Evolutionary conservation across 2,113 vertebrate species (phyloP).

Genomic region (Alligator sinensis): DNA sequence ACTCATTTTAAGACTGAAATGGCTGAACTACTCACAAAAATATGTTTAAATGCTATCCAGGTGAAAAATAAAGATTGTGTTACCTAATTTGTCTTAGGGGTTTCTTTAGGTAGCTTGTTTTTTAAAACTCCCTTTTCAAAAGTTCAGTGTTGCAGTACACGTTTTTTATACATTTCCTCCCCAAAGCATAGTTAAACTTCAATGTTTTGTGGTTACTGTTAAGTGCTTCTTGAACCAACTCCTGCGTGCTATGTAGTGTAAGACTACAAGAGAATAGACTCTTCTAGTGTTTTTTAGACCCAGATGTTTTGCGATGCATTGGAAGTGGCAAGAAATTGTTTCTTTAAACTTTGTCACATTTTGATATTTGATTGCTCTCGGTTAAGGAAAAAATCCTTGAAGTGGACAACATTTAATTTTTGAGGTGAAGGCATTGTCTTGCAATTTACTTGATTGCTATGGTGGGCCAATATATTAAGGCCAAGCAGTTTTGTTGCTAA

Average conservation of each 20-base stretch:
- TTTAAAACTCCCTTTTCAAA: neutral
- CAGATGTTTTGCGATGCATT: constrained; percentile 2
- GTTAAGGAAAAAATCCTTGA: constrained; percentile 57
- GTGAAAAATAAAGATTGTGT: neutral
- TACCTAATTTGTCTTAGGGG: neutral
- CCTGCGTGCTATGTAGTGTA: neutral
- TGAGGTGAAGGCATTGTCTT: constrained; percentile 67
- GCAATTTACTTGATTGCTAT: constrained; percentile 75
- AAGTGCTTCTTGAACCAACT: constrained; percentile 24
- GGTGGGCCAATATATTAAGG: constrained; percentile 77
- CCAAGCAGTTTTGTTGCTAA: constrained; percentile 81
- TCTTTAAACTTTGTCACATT: constrained; percentile 49
- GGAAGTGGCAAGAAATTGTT: constrained; percentile 19
- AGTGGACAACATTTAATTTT: constrained; percentile 76
- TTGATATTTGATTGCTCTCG: constrained; percentile 30
- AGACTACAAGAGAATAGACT: neutral
- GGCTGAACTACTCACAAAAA: neutral
- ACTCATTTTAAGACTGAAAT: neutral
- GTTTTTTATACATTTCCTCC: neutral
- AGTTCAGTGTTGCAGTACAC: constrained; percentile 18
- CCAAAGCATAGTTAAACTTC: neutral
- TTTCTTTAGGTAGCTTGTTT: constrained; percentile 40
- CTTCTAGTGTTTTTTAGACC: neutral
- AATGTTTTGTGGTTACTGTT: constrained; percentile 8
- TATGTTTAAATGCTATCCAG: neutral